Evolutionary conservation across 2,113 vertebrate genomes (phyloP).

Genomic region (Nesoenas mayeri): DNA sequence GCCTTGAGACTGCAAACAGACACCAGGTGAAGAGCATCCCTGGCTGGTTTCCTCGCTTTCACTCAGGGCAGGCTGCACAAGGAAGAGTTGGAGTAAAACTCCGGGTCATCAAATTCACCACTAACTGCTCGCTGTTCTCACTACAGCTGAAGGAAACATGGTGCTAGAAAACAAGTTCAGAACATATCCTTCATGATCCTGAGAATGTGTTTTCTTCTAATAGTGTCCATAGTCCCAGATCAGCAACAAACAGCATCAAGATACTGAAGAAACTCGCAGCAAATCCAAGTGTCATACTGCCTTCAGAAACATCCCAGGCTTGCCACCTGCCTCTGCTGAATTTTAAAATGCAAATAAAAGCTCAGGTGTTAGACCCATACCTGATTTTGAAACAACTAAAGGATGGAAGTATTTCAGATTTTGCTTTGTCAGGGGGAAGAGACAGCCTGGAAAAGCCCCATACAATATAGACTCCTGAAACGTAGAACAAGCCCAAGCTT

Average conservation of each 20-base stretch:
- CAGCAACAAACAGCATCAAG: neutral
- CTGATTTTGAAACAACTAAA: neutral
- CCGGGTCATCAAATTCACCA: accelerated
- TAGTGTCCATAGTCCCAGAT: neutral
- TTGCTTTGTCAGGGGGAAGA: neutral
- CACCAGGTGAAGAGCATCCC: neutral
- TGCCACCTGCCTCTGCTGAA: neutral
- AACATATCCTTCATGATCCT: neutral
- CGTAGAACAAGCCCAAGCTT: neutral
- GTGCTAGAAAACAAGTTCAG: neutral
- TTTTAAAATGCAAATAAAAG: neutral
- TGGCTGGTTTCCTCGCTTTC: neutral
- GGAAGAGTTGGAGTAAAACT: neutral
- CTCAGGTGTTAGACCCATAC: neutral
- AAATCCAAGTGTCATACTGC: neutral
- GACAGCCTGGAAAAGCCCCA: neutral
- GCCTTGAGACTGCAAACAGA: neutral
- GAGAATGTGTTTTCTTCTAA: neutral
- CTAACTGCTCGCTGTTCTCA: neutral
- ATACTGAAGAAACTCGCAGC: neutral
- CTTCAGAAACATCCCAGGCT: neutral
- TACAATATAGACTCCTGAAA: neutral
- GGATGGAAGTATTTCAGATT: neutral
- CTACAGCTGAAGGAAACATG: neutral
- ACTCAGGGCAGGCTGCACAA: neutral